phyloP scores from a whole-genome alignment of 2,113 vertebrate species.

The Hylia prasina region DNA sequence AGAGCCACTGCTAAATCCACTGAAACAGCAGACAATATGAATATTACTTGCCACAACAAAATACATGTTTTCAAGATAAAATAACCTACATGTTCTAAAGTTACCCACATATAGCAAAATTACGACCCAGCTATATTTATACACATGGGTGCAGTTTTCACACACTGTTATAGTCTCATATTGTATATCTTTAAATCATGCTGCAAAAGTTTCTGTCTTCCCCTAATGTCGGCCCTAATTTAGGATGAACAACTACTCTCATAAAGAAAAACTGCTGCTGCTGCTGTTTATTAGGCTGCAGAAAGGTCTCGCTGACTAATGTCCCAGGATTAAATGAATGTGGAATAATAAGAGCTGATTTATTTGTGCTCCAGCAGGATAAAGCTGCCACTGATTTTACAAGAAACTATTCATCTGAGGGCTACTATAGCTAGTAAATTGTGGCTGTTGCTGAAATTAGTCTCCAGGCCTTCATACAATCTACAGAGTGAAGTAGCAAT shows the following conservation, averaged over 20 bases:
- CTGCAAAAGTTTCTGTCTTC: constrained; percentile 75
- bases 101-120: constrained; percentile 67
- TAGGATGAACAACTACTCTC: constrained; percentile 84
- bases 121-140: constrained; percentile 73
- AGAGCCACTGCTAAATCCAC: neutral
- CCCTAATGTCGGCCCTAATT: constrained; percentile 79
- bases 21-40: neutral
- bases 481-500: constrained; percentile 66
- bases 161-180: constrained; percentile 71
- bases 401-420: constrained; percentile 86
- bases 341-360: constrained; percentile 87
- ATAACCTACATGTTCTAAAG: constrained; percentile 59
- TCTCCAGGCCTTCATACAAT: constrained; percentile 73
- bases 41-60: constrained; percentile 50
- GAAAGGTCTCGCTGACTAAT: constrained; percentile 85
- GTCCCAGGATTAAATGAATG: constrained; percentile 85
- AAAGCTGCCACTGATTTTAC: constrained; percentile 83
- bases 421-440: constrained; percentile 78
- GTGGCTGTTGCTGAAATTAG: constrained; percentile 79
- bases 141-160: constrained; percentile 75
- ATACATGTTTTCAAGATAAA: constrained; percentile 55
- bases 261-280: constrained; percentile 86
- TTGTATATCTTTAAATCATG: constrained; percentile 81
- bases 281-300: constrained; percentile 83
- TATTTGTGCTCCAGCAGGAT: constrained; percentile 80